phyloP scores from a whole-genome alignment of 2,888 invertebrate species.

The Trissolcus brochymenae region DNA sequence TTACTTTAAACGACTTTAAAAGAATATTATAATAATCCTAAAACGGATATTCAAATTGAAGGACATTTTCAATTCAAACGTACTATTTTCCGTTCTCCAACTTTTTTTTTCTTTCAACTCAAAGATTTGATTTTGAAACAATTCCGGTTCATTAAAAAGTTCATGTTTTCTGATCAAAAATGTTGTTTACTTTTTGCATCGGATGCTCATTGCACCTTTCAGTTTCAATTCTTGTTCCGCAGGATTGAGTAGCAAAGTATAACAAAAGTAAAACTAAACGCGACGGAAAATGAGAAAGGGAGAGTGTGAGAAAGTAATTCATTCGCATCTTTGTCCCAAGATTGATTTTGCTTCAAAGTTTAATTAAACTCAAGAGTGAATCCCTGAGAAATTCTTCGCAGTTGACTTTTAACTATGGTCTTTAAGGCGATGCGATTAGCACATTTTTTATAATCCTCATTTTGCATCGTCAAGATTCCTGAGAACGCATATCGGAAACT shows the following conservation, averaged over 20 bases:
- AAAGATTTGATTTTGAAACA: too few relatives aligned
- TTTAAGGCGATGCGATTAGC: constrained; percentile 40
- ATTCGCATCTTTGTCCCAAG: constrained; percentile 54
- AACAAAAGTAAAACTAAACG: constrained; percentile 38
- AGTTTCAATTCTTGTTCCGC: constrained; percentile 22
- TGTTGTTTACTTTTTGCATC: too few relatives aligned
- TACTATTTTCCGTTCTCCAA: too few relatives aligned
- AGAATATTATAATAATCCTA: too few relatives aligned
- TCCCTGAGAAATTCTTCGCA: constrained; percentile 37
- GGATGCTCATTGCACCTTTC: not conserved
- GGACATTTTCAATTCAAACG: too few relatives aligned
- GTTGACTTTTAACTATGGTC: constrained; percentile 22
- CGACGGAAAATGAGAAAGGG: constrained; percentile 45
- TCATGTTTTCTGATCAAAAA: too few relatives aligned
- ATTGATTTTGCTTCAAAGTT: constrained; percentile 53
- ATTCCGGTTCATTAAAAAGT: too few relatives aligned
- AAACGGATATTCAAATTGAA: too few relatives aligned
- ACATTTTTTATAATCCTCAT: constrained; percentile 14
- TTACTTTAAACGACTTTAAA: not conserved
- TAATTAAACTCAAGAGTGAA: constrained; percentile 53
- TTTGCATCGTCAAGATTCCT: constrained; percentile 3
- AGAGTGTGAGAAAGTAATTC: constrained; percentile 54
- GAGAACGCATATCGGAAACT: not conserved
- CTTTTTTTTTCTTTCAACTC: too few relatives aligned
- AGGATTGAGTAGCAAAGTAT: constrained; percentile 40